Evolutionary conservation across 30 jellyfish, hydroid and myxozoan species (phyloP).

Genomic region (Catostylus mosaicus): DNA sequence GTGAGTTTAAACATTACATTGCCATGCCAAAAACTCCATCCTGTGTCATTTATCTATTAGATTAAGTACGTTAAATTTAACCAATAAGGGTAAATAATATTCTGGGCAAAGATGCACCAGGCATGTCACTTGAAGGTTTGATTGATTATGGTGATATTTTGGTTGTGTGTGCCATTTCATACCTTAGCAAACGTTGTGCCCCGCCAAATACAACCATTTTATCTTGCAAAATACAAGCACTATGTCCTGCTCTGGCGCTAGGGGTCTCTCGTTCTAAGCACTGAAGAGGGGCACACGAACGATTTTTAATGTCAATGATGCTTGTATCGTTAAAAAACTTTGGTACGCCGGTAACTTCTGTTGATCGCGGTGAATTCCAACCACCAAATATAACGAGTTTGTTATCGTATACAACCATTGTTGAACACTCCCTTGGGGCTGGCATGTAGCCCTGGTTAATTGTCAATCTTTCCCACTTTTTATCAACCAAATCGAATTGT

Average conservation of each 20-base stretch:
- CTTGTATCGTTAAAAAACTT: constrained; percentile 83
- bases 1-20: no score
- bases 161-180: background rate
- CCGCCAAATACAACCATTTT: constrained; percentile 96
- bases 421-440: constrained; percentile 93
- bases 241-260: constrained; percentile 92
- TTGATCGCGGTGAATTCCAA: constrained; percentile 90
- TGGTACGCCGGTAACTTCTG: constrained; percentile 76
- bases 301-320: constrained; percentile 55
- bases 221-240: constrained; percentile 71
- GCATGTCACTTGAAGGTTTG: no score
- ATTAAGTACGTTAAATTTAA: no score
- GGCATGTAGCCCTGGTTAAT: constrained; percentile 85
- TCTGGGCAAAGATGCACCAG: no score
- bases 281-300: constrained; percentile 37
- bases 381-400: constrained; percentile 88
- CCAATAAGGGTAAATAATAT: no score
- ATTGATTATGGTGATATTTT: background rate
- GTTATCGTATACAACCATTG: constrained; percentile 73
- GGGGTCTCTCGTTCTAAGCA: constrained; percentile 34
- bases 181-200: constrained; percentile 88
- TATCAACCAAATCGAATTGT: constrained; percentile 64
- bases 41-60: no score
- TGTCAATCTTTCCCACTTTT: constrained; percentile 72
- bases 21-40: no score